These are phyloP conservation scores for Caenorhabditis auriculariae DNA, from an alignment of 2,888 invertebrate genomes.

Conservation along the genomic window DNA sequence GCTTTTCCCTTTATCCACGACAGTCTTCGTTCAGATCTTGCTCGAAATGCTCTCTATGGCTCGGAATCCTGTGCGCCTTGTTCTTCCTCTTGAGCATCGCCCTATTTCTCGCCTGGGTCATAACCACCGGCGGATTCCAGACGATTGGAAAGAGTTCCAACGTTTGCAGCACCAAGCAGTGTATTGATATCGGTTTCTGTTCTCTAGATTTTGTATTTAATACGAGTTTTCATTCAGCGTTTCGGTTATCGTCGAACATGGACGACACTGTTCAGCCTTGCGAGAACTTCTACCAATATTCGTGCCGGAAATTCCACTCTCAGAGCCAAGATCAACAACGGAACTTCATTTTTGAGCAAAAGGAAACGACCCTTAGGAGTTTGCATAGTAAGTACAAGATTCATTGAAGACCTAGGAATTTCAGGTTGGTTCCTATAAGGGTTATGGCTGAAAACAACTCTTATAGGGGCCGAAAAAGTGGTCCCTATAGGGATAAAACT, in stretches of 20 bases:
- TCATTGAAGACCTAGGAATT: neutral
- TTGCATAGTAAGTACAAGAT: constrained; percentile 16
- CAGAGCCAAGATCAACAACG: constrained; percentile 24
- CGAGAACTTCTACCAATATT: constrained; percentile 46
- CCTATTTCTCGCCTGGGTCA: constrained; percentile 42
- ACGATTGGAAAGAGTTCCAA: constrained; percentile 30
- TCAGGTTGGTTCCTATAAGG: neutral
- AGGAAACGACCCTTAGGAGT: constrained; percentile 20
- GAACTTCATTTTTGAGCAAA: constrained; percentile 29
- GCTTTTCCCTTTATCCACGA: too few species aligned
- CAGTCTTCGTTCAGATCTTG: constrained; percentile 26
- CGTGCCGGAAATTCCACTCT: constrained; percentile 37
- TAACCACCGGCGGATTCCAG: constrained; percentile 39
- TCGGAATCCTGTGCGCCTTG: constrained; percentile 28
- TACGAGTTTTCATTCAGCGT: constrained; percentile 24
- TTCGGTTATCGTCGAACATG: constrained; percentile 37
- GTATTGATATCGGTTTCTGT: constrained; percentile 43
- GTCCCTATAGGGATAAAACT: too few species aligned
- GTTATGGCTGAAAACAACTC: neutral
- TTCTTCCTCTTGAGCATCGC: constrained; percentile 35
- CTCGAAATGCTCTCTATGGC: constrained; percentile 33
- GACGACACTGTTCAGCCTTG: constrained; percentile 40
- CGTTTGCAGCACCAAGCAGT: constrained; percentile 40
- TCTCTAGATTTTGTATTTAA: neutral
- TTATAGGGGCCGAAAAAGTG: too few species aligned